phyloP scores from a whole-genome alignment of 2,797 vertebrate genomes.

The Clamator glandarius region DNA sequence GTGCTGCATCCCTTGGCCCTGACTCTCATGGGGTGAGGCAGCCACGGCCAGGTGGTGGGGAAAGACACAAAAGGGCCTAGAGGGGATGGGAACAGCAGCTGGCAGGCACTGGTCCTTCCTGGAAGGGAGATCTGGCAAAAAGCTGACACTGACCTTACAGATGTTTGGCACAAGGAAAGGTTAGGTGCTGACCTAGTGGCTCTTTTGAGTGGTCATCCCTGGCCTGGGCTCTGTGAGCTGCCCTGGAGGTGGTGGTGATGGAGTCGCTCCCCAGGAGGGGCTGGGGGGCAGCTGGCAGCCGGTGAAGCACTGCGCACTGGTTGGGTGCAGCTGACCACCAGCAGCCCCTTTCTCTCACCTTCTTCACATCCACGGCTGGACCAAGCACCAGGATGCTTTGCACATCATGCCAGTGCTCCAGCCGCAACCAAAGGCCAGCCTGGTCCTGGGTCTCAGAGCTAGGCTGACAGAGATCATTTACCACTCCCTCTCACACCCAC shows the following conservation, averaged over 20 bases:
- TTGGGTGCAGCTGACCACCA: background rate
- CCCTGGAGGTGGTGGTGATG: background rate
- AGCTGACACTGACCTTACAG: rapidly evolving
- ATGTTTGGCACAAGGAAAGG: background rate
- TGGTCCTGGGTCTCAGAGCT: background rate
- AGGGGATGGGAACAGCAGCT: background rate
- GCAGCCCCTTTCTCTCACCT: background rate
- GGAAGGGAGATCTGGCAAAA: background rate
- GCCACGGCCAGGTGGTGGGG: rapidly evolving
- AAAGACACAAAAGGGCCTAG: background rate
- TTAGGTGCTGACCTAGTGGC: background rate
- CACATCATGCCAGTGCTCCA: rapidly evolving
- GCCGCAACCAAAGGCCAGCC: background rate
- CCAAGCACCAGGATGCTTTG: background rate
- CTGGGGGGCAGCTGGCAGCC: background rate
- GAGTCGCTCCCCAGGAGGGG: background rate
- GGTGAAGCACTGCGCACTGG: background rate
- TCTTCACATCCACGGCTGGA: rapidly evolving
- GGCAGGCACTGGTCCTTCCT: background rate
- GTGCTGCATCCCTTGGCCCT: background rate
- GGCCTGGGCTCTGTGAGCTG: background rate
- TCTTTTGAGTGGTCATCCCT: background rate
- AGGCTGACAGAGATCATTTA: background rate
- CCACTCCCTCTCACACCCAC: background rate
- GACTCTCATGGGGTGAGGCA: background rate